These are phyloP conservation scores for Fulica atra DNA, from an alignment of 2,113 vertebrate genomes.

Conservation along the genomic window DNA sequence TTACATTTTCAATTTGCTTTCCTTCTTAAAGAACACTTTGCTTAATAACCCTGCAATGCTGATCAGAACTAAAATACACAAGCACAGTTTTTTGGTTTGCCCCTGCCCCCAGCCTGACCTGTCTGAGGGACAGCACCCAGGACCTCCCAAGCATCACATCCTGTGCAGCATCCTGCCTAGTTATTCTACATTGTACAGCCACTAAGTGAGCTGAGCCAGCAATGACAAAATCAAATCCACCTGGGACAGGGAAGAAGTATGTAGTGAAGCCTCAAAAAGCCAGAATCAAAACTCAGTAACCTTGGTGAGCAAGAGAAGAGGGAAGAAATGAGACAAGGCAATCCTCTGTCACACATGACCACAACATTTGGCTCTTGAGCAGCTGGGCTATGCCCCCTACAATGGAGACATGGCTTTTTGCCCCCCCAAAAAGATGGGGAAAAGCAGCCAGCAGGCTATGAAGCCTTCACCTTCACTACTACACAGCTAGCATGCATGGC, in stretches of 20 bases:
- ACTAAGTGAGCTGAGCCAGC: not conserved
- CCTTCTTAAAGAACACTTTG: not conserved
- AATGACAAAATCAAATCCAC: not conserved
- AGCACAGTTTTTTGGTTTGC: not conserved
- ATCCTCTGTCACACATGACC: rapidly evolving
- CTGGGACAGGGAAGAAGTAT: not conserved
- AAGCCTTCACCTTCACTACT: not conserved
- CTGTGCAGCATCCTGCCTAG: not conserved
- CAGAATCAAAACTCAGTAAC: no score
- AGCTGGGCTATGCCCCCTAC: not conserved
- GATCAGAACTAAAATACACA: not conserved
- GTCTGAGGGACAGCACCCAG: not conserved
- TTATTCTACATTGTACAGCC: not conserved
- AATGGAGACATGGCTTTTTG: not conserved
- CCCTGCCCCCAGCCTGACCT: not conserved
- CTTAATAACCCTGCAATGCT: not conserved
- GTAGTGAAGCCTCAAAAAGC: no score
- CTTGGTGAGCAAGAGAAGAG: not conserved
- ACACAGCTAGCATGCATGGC: no score
- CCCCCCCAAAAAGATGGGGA: not conserved
- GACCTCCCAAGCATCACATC: not conserved
- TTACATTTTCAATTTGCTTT: not conserved
- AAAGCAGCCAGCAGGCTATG: not conserved
- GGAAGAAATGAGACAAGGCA: not conserved
- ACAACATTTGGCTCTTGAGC: rapidly evolving